Evolutionary conservation across 2,888 invertebrate species (phyloP).

Genomic region (Amiota minor): DNA sequence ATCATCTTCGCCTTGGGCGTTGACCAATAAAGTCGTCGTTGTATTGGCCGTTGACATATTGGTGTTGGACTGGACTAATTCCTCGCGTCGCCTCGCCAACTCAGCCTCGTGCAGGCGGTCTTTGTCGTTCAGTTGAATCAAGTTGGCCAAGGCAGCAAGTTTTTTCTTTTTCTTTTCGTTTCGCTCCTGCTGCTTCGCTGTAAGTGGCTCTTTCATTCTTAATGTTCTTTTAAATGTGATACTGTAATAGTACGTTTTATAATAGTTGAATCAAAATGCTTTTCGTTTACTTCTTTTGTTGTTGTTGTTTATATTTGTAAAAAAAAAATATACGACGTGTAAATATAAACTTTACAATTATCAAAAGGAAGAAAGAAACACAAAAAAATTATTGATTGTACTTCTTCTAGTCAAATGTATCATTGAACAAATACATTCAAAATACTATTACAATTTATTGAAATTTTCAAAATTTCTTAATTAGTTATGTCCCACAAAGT

Average conservation of each 20-base stretch:
- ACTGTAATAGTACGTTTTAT: conserved; percentile 36
- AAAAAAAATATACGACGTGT: not conserved
- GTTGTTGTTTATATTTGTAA: conserved; percentile 7
- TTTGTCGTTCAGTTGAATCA: conserved; percentile 78
- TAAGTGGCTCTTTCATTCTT: conserved; percentile 60
- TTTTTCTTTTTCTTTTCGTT: conserved; percentile 79
- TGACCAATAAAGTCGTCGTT: not conserved
- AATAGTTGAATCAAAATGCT: conserved; percentile 10
- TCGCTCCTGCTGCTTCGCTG: conserved; percentile 75
- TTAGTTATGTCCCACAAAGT: too few species aligned
- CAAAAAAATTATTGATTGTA: not conserved
- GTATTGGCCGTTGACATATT: not conserved
- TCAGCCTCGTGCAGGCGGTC: conserved; percentile 72
- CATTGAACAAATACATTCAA: too few species aligned
- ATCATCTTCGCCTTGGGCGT: conserved; percentile 36
- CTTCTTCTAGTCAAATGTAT: too few species aligned
- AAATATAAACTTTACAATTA: not conserved
- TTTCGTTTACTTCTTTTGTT: not conserved
- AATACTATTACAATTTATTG: too few species aligned
- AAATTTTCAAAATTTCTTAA: too few species aligned
- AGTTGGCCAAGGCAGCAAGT: conserved; percentile 77
- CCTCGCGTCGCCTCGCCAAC: conserved; percentile 40
- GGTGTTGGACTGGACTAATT: not conserved
- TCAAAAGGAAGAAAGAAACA: not conserved
- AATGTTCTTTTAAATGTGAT: conserved; percentile 50